phyloP scores from a whole-genome alignment of 1,140 invertebrate species.

The Drosophila bocki region DNA sequence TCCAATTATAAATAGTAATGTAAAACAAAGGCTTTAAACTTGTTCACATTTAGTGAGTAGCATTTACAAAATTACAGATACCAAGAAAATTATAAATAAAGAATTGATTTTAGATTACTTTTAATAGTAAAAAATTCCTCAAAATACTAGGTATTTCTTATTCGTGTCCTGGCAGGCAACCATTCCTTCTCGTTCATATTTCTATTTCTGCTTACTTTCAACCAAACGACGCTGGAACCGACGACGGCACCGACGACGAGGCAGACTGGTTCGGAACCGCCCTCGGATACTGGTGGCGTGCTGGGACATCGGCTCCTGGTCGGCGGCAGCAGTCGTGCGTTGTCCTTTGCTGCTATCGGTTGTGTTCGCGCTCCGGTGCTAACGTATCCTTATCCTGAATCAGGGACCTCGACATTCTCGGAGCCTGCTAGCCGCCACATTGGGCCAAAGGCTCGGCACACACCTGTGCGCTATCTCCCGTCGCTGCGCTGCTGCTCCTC shows the following conservation, averaged over 20 bases:
- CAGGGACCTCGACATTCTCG: slow-evolving; percentile 37
- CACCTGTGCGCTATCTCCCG: slow-evolving; percentile 68
- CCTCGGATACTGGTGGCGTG: slow-evolving; percentile 19
- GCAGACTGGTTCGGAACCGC: slow-evolving; percentile 10
- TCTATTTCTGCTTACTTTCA: slow-evolving; percentile 77
- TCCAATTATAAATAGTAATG: not conserved
- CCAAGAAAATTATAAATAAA: not conserved
- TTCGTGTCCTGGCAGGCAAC: slow-evolving; percentile 2
- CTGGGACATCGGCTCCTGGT: slow-evolving; percentile 35
- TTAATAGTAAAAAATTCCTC: not conserved
- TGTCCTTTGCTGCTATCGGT: slow-evolving; percentile 79
- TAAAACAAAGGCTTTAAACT: not conserved
- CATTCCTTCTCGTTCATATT: slow-evolving; percentile 71
- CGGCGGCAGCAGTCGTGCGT: slow-evolving; percentile 68
- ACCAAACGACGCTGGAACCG: slow-evolving; percentile 35
- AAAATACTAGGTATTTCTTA: slow-evolving; percentile 14
- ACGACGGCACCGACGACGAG: slow-evolving; percentile 31
- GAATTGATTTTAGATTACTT: not conserved
- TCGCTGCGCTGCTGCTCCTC: slow-evolving; percentile 7
- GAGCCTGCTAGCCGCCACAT: slow-evolving; percentile 30
- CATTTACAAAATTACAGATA: not conserved
- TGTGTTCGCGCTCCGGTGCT: slow-evolving; percentile 63
- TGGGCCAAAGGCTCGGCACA: slow-evolving; percentile 39
- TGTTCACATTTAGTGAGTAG: not conserved
- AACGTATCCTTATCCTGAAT: slow-evolving; percentile 19